Percentiles rank a stretch among this genome's conserved stretches.
Evolutionary conservation across 2,797 vertebrate species (phyloP).

Genomic region (Lemur catta): DNA sequence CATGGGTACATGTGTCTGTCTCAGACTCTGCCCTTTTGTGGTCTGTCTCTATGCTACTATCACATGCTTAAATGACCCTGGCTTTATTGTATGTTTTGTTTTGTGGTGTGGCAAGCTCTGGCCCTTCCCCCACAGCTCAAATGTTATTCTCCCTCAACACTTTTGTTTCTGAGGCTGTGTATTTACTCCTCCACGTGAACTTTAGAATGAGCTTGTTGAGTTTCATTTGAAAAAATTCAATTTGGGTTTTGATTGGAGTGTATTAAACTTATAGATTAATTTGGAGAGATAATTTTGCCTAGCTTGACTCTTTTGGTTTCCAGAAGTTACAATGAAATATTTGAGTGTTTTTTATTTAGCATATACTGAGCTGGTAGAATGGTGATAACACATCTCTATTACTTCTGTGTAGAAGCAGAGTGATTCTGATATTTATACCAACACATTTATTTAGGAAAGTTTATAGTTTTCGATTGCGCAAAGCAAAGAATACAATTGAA

Average conservation of each 20-base stretch:
- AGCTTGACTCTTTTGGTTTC: neutral
- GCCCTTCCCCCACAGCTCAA: neutral
- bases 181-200: conserved; percentile 18
- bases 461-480: neutral
- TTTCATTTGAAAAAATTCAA: conserved; percentile 6
- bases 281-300: conserved; percentile 4
- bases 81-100: neutral
- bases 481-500: neutral
- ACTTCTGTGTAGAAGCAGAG: neutral
- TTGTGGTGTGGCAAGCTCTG: neutral
- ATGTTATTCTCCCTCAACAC: neutral
- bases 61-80: neutral
- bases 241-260: conserved; percentile 15
- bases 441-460: neutral
- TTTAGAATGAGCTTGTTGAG: neutral
- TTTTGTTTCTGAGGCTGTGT: neutral
- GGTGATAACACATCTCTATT: neutral
- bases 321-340: neutral
- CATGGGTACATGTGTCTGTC: neutral
- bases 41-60: neutral
- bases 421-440: neutral
- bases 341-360: neutral
- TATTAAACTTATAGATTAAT: neutral
- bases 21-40: neutral
- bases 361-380: neutral